A percentile compares a stretch with the other conserved stretches of the same genome.
phyloP scores from a whole-genome alignment of 2,113 vertebrate genomes.

The Phycodurus eques region DNA sequence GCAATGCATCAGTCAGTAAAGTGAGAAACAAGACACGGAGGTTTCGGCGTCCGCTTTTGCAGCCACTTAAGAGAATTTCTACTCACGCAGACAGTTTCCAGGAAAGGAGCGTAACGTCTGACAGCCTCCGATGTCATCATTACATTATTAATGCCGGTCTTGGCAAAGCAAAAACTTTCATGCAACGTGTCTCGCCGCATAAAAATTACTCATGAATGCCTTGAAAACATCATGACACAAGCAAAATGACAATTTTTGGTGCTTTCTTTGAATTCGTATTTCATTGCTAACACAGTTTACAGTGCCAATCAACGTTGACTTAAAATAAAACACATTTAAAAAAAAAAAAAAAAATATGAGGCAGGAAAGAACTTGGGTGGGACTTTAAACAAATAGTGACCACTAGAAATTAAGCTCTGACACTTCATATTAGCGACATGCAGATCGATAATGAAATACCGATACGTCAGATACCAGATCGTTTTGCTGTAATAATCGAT shows the following conservation, averaged over 20 bases:
- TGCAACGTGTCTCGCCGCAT: neutral
- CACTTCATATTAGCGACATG: too few relatives aligned
- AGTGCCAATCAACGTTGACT: too few relatives aligned
- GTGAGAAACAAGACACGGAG: neutral
- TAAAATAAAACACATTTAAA: too few relatives aligned
- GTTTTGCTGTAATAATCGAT: too few relatives aligned
- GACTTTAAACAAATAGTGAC: neutral
- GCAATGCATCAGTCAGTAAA: neutral
- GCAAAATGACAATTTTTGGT: neutral
- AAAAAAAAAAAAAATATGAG: too few relatives aligned
- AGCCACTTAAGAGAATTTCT: constrained; percentile 5
- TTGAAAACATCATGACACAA: neutral
- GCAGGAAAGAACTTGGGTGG: neutral
- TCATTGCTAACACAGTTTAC: neutral
- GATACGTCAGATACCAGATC: neutral
- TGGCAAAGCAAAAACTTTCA: neutral
- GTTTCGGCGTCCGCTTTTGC: neutral
- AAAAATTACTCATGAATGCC: neutral
- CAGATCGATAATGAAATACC: neutral
- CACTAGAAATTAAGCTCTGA: neutral
- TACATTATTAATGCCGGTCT: neutral
- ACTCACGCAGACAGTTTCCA: neutral
- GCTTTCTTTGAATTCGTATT: neutral
- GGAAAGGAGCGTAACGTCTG: neutral
- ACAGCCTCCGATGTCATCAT: constrained; percentile 7